Base-by-base conservation (phyloP, 2,888 invertebrate genomes). In the Ditula angustiorana region DNA sequence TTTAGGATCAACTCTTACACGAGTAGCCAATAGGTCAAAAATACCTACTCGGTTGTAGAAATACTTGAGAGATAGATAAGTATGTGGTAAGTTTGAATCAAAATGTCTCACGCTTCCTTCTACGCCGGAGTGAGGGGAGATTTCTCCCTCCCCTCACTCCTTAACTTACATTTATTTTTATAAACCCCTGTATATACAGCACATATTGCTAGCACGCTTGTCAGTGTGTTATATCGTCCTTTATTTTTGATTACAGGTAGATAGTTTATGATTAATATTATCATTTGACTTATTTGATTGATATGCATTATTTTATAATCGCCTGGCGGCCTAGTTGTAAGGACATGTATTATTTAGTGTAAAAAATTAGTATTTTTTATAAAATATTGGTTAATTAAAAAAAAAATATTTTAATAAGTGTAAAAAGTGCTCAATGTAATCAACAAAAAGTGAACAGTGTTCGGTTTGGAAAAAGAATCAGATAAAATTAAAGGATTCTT, bases 261-360 rank as follows among this genome's bases (percentile, higher is more conserved):
- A 63, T 63, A 57, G 37, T 41, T 37, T 49, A 13, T 7, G 61
- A 56, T 62, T 35, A 52, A 26, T 3, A 23, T 64, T 64, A 64
- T 64, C 63, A 28, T 44, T 58, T 26, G 63, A 64, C 52, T 58
- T 2, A 10, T 58, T 46, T 58, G 58, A 58, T 63, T 57, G 57
- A 57, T 57, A 46, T 47, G 33, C 44, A 21, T 57, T 35, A 24
- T 57, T 44, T 24, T 58, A 44, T 64, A 13, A 33, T 52, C 44
- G 33, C 63, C 58, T 46, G 41, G 13, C 2, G 33, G 46, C 52
- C 10, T 53, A 59, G 47, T 28, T 28, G 44, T 63, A 57, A 50
- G 33, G 49, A 58, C 46, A 46, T 47, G 35, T 53, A 16, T 7
- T 33, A 58, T 46, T 46, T 44, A 35, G 5, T 19, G 5, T 23